Conservation (phyloP, 2,113 vertebrate species). For the Xenus cinereus region DNA sequence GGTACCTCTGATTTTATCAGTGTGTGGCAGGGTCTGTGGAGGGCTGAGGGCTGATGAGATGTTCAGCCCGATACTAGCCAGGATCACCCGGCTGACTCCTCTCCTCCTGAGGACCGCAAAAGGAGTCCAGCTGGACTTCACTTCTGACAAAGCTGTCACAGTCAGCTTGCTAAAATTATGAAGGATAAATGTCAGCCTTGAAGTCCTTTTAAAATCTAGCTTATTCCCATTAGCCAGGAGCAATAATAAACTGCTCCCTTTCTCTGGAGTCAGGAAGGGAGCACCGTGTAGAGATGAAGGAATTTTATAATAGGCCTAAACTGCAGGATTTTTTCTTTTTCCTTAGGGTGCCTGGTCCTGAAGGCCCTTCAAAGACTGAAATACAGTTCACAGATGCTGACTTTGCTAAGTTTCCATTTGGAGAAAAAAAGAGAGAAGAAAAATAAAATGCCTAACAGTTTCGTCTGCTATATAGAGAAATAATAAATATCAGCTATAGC, state of each 20-base stretch:
- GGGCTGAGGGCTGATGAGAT: neutral
- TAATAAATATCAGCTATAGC: neutral
- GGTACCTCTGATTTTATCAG: neutral
- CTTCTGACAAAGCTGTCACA: neutral
- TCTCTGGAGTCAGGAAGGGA: neutral
- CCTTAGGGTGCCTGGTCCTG: neutral
- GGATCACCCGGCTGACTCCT: rapidly evolving
- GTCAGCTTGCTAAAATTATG: neutral
- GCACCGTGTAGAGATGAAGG: neutral
- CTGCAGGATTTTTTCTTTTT: slow-evolving; percentile 1
- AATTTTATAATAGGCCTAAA: neutral
- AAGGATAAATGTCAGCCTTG: neutral
- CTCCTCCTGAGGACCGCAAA: neutral
- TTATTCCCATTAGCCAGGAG: neutral
- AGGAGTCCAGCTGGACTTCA: neutral
- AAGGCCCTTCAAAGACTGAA: slow-evolving; percentile 15
- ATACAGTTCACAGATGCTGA: neutral
- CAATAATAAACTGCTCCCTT: neutral
- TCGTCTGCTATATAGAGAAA: neutral
- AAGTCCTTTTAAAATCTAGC: neutral
- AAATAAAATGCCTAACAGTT: neutral
- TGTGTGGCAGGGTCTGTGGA: neutral
- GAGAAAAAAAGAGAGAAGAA: neutral
- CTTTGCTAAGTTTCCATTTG: neutral
- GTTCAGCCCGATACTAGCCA: rapidly evolving